Evolutionary conservation across 53 echinoderm and acorn worm species (phyloP).

Genomic region (Paelopatides confundens): DNA sequence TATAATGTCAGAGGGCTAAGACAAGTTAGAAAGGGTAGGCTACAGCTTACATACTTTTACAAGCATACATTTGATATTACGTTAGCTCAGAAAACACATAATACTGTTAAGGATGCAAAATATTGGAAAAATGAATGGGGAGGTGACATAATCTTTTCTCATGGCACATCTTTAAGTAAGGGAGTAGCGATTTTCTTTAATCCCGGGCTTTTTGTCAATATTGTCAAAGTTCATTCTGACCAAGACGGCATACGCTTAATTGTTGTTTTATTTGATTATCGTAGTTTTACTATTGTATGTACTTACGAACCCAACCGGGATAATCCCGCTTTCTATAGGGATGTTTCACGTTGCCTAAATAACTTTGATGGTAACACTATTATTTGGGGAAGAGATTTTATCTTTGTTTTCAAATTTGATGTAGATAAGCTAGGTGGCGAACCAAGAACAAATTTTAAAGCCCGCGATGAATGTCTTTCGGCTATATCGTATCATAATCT

Average conservation of each 20-base stretch:
- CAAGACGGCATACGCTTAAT: neutral
- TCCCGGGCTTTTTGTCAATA: neutral
- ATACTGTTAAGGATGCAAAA: neutral
- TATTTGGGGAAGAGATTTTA: neutral
- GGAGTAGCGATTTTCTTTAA: neutral
- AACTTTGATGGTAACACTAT: neutral
- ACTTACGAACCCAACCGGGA: neutral
- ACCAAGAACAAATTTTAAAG: constrained; percentile 35
- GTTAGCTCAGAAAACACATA: constrained; percentile 33
- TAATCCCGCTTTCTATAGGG: neutral
- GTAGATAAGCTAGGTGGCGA: constrained; percentile 38
- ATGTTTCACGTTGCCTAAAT: neutral
- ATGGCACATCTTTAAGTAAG: constrained; percentile 8
- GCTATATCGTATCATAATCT: neutral
- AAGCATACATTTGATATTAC: neutral
- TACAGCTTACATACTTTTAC: neutral
- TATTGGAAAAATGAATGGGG: constrained; percentile 31
- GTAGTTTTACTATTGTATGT: neutral
- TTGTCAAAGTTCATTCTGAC: neutral
- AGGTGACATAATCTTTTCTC: constrained; percentile 1
- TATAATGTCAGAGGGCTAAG: constrained; percentile 17
- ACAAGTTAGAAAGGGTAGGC: neutral
- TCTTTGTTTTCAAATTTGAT: constrained; percentile 29
- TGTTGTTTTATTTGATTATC: neutral
- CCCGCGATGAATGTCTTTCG: neutral